Conservation (phyloP, 2,888 invertebrate species). For the Dicranocentrus wangi region DNA sequence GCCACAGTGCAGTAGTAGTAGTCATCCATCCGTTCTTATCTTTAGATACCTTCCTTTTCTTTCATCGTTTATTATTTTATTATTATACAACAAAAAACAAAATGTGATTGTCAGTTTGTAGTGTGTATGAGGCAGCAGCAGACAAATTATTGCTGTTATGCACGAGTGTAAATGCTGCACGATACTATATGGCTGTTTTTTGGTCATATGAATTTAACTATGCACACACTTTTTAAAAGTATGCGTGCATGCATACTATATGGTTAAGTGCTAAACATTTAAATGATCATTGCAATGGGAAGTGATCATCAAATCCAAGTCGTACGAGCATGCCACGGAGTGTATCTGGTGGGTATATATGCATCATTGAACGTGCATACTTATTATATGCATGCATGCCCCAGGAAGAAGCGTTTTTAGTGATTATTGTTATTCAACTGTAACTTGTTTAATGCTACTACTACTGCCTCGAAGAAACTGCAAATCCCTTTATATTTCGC, state of each 20-base stretch:
- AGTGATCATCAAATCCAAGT: too few relatives aligned
- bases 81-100: constrained; percentile 39
- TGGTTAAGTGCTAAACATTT: too few relatives aligned
- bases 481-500: too few relatives aligned
- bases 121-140: neutral
- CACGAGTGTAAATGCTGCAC: constrained; percentile 24
- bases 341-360: neutral
- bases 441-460: constrained; percentile 22
- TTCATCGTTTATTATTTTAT: constrained; percentile 14
- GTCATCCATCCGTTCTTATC: constrained; percentile 33
- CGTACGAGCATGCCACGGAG: too few relatives aligned
- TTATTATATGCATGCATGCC: constrained; percentile 30
- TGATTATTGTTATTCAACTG: constrained; percentile 47
- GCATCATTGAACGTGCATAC: constrained; percentile 22
- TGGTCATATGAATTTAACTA: too few relatives aligned
- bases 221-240: too few relatives aligned
- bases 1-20: neutral
- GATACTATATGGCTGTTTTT: too few relatives aligned
- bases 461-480: constrained; percentile 31
- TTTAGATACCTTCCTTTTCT: neutral
- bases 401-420: constrained; percentile 56
- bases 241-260: too few relatives aligned
- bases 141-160: constrained; percentile 41
- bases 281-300: too few relatives aligned
- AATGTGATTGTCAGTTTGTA: neutral